These are phyloP conservation scores for Aurelia sp. DNA, from an alignment of 30 jellyfish, hydroid and myxozoan genomes.

Conservation along the genomic window DNA sequence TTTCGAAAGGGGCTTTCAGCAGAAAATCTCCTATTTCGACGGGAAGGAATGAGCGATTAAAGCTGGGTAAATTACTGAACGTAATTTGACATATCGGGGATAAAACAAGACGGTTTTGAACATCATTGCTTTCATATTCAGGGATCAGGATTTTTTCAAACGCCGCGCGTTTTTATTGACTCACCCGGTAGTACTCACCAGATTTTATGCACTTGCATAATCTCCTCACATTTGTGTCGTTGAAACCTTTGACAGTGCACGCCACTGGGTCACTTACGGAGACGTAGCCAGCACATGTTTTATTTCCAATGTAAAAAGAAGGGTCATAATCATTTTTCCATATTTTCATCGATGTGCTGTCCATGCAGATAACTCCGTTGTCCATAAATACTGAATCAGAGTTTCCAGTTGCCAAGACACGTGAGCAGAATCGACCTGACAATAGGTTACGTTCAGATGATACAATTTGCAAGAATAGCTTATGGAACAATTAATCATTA, in stretches of 20 bases:
- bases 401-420: constrained; percentile 40
- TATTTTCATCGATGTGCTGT: neutral
- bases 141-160: no score
- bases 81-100: no score
- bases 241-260: constrained; percentile 23
- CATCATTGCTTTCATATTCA: no score
- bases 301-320: constrained; percentile 5
- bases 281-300: constrained; percentile 44
- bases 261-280: constrained; percentile 26
- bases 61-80: no score
- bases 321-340: constrained; percentile 64
- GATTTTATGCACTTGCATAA: constrained; percentile 50
- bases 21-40: no score
- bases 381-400: neutral
- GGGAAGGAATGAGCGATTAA: no score
- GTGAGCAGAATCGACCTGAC: constrained; percentile 43
- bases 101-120: no score
- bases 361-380: constrained; percentile 22
- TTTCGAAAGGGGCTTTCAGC: no score
- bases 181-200: constrained; percentile 37
- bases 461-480: no score
- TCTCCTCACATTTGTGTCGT: constrained; percentile 32
- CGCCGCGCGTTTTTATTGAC: no score
- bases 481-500: no score
- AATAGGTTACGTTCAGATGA: neutral